Percentiles rank a stretch among this genome's conserved stretches.
phyloP scores from a whole-genome alignment of 2,888 invertebrate species.

The Pheosia gnoma region DNA sequence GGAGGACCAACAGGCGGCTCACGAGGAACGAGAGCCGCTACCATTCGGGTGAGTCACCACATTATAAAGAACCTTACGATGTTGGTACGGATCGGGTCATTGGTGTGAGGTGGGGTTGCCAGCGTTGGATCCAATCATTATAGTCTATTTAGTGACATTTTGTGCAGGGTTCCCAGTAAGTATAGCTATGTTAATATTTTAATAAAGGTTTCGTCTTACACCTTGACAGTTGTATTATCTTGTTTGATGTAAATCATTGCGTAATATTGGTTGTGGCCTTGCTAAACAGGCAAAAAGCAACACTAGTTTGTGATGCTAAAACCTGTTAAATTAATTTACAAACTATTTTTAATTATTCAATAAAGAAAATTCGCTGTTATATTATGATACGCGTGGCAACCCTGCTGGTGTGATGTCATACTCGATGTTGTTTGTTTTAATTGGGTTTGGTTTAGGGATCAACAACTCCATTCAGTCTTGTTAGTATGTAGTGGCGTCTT shows the following conservation, averaged over 20 bases:
- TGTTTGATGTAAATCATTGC: no score
- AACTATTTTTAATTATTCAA: not conserved
- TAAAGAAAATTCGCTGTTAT: not conserved
- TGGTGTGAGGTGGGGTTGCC: conserved; percentile 45
- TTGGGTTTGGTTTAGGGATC: conserved; percentile 35
- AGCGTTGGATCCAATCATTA: conserved; percentile 6
- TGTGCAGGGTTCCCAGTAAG: no score
- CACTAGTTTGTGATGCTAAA: no score
- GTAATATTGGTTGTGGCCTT: no score
- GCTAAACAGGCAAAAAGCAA: no score
- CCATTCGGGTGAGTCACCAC: conserved; percentile 93
- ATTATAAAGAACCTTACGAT: conserved; percentile 51
- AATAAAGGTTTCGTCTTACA: no score
- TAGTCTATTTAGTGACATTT: no score
- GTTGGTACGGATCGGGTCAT: conserved; percentile 47
- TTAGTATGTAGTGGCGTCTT: conserved; percentile 18
- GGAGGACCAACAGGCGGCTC: conserved; percentile 93
- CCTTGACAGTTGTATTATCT: no score
- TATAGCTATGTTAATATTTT: no score
- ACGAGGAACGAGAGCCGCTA: conserved; percentile 97
- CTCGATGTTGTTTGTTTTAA: conserved; percentile 31
- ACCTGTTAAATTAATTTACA: no score
- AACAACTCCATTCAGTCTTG: conserved; percentile 28
- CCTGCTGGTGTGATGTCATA: conserved; percentile 39
- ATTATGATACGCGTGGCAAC: conserved; percentile 25